Base-by-base conservation (phyloP, 2,113 vertebrate species). In the Caranx ignobilis region DNA sequence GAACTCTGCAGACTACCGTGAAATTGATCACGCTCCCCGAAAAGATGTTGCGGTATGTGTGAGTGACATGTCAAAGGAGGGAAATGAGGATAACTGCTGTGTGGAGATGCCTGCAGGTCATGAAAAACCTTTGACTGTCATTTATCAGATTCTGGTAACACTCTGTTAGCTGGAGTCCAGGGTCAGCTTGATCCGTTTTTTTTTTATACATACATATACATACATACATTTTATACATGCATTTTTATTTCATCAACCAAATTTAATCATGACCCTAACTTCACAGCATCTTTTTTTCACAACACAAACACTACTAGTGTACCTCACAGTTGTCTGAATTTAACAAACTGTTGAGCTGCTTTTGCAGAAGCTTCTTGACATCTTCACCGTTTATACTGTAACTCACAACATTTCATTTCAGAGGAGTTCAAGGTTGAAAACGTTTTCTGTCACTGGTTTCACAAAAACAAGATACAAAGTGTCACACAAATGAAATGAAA, bases 21-120 rank as follows among this genome's bases (percentile, higher is more conserved):
- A 91, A 93, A 93, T 90, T 85, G 83, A 91, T 90, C 85, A 88
- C 81, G 69, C 87, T 76, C 63, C 73, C 81, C 37, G 15, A 88
- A 88, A 88, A 84, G 75, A 88, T 85, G 85, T 68, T 26, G 48
- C 60, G 16, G 50, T 77, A 37, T 75, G 61, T 81, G 50, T 81
- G 82, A 71, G 69, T 83, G 85, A 84, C 75, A 54, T 77, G 81
- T 82, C 75, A 68, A 72, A 54, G 60, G 41, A 81, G 26, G 56
- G 13, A 71, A 85, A 84, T 78, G 35, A 80, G 78, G 63, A 81
- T 73, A 69, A 77, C 32, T 71, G 75, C 77, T 60, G 12, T 60
- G 61, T 75, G 21, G 81, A 74, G 75, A 64, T 39, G 63, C 64
- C 87, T 78, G 62, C 61, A 62, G 66, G 87, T 71, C 31, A 57